phyloP scores from a whole-genome alignment of 2,888 invertebrate genomes.

The Eristalinus aeneus region DNA sequence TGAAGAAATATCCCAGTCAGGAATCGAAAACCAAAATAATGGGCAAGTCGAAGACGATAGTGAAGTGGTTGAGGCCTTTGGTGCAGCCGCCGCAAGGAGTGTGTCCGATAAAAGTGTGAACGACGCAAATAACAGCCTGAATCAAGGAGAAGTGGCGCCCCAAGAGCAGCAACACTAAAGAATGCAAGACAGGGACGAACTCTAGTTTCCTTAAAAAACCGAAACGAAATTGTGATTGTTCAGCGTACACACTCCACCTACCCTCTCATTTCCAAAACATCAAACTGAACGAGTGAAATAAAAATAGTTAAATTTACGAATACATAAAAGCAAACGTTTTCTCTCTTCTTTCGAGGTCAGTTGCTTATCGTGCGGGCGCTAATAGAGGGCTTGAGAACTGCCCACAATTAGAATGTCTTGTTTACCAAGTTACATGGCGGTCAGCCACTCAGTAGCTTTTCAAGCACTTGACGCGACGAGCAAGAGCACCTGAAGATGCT shows the following conservation, averaged over 20 bases:
- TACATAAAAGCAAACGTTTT: slow-evolving; percentile 6
- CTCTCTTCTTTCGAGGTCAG: neutral
- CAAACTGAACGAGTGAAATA: slow-evolving; percentile 3
- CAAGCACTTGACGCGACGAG: neutral
- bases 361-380: neutral
- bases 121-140: slow-evolving; percentile 22
- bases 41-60: slow-evolving; percentile 72
- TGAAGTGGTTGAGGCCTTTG: slow-evolving; percentile 74
- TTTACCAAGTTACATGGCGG: slow-evolving; percentile 17
- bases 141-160: slow-evolving; percentile 24
- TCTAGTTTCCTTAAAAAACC: neutral
- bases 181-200: neutral
- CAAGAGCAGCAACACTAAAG: neutral
- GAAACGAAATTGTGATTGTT: slow-evolving; percentile 43
- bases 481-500: slow-evolving; percentile 30
- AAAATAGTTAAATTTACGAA: slow-evolving; percentile 27
- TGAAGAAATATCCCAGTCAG: slow-evolving; percentile 19
- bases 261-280: neutral
- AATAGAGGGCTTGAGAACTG: neutral
- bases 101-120: neutral
- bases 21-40: slow-evolving; percentile 36
- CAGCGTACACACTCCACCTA: slow-evolving; percentile 1
- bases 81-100: slow-evolving; percentile 39
- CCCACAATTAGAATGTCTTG: slow-evolving; percentile 17
- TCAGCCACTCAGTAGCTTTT: slow-evolving; percentile 29